Conservation (phyloP, 2,888 invertebrate genomes). For the Mantis religiosa region DNA sequence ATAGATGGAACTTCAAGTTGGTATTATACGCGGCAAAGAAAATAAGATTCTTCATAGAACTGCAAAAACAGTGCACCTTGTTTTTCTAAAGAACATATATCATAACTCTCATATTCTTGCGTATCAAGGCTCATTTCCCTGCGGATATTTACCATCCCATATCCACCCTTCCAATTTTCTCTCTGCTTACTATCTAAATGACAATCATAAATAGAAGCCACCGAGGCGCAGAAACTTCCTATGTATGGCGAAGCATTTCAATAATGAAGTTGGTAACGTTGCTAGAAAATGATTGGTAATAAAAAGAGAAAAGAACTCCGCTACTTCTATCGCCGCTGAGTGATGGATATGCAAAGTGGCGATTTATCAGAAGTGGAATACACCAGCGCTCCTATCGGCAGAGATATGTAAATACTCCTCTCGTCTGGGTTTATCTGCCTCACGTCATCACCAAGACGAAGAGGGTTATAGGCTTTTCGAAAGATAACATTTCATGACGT, state of each 20-base stretch:
- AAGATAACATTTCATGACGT: neutral
- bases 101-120: neutral
- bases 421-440: neutral
- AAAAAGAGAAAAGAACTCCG: neutral
- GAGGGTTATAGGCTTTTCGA: neutral
- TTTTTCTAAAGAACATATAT: neutral
- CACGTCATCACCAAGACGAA: neutral
- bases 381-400: neutral
- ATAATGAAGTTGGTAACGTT: neutral
- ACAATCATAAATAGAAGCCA: neutral
- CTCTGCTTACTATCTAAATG: neutral
- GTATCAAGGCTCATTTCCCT: neutral
- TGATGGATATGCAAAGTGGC: slow-evolving; percentile 2
- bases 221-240: neutral
- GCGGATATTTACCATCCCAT: neutral
- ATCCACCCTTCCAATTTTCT: neutral
- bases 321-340: neutral
- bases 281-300: neutral
- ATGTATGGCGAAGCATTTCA: neutral
- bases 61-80: neutral
- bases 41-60: neutral
- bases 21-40: too few species aligned
- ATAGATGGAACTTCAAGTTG: too few species aligned
- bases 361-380: neutral
- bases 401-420: neutral